A percentile compares a stretch with the other conserved stretches of the same genome.
These are phyloP conservation scores for Myotis brandtii DNA, from an alignment of 2,113 vertebrate species.

Conservation along the genomic window DNA sequence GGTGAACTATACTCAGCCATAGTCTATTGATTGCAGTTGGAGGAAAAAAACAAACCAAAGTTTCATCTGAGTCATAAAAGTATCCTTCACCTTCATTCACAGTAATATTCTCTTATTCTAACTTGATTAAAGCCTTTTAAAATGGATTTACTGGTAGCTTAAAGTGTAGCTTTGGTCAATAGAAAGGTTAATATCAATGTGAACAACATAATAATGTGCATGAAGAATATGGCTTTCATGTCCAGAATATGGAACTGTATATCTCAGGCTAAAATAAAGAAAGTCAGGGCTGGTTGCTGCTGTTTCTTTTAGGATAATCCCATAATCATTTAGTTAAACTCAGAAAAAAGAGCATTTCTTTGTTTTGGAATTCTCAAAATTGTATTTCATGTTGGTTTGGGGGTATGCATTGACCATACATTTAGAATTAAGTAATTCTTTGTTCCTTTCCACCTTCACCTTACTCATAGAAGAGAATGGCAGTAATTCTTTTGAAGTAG, in stretches of 20 bases:
- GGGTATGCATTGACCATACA: background rate
- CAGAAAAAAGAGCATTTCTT: background rate
- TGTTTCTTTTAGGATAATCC: slow-evolving; percentile 46
- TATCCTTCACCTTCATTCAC: slow-evolving; percentile 9
- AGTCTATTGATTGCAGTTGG: slow-evolving; percentile 34
- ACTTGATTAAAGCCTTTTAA: slow-evolving; percentile 70
- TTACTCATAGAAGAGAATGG: background rate
- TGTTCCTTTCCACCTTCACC: slow-evolving; percentile 34
- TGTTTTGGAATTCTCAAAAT: background rate
- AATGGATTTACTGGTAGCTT: slow-evolving; percentile 53
- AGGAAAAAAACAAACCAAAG: background rate
- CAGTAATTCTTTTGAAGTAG: background rate
- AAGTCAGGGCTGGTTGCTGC: background rate
- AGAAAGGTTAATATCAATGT: slow-evolving; percentile 57
- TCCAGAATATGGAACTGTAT: slow-evolving; percentile 40
- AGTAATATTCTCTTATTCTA: slow-evolving; percentile 45
- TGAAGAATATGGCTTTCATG: slow-evolving; percentile 30
- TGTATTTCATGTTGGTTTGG: background rate
- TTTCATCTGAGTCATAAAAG: slow-evolving; percentile 6
- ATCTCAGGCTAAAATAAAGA: slow-evolving; percentile 50
- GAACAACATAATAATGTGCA: slow-evolving; percentile 31
- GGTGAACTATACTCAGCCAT: background rate
- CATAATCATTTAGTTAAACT: slow-evolving; percentile 50
- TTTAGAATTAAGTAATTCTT: slow-evolving; percentile 34
- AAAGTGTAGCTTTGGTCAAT: slow-evolving; percentile 51